These are phyloP conservation scores for Paramisgurnus dabryanus DNA, from an alignment of 2,113 vertebrate genomes.

Conservation along the genomic window DNA sequence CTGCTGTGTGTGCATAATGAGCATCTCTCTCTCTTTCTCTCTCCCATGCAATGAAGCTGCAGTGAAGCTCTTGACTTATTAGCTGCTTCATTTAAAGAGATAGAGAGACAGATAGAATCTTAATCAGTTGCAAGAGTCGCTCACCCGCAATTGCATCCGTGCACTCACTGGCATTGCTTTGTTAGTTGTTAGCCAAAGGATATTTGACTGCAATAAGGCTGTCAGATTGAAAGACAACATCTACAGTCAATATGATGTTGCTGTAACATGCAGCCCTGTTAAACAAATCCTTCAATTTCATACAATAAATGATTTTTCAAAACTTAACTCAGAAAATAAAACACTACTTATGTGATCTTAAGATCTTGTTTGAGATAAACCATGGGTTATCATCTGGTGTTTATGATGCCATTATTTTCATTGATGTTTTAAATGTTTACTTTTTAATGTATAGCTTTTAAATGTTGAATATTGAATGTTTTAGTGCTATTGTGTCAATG, in stretches of 20 bases:
- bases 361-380: no score
- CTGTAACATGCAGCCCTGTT: background rate
- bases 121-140: slow-evolving; percentile 6
- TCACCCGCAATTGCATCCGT: slow-evolving; percentile 1
- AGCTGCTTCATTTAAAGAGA: slow-evolving; percentile 36
- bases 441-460: no score
- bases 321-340: background rate
- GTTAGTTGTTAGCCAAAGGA: background rate
- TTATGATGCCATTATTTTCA: no score
- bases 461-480: no score
- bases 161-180: background rate
- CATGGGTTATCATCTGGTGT: no score
- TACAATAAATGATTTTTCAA: background rate
- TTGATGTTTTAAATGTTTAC: no score
- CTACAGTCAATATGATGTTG: background rate
- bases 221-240: background rate
- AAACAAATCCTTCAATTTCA: background rate
- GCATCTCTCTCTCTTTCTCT: slow-evolving; percentile 22
- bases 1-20: slow-evolving; percentile 41
- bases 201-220: background rate
- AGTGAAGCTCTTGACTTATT: slow-evolving; percentile 38
- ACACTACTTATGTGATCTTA: background rate
- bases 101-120: slow-evolving; percentile 15
- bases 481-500: no score
- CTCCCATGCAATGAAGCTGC: slow-evolving; percentile 28